phyloP scores from a whole-genome alignment of 2,113 vertebrate species.

The Ameiurus melas region DNA sequence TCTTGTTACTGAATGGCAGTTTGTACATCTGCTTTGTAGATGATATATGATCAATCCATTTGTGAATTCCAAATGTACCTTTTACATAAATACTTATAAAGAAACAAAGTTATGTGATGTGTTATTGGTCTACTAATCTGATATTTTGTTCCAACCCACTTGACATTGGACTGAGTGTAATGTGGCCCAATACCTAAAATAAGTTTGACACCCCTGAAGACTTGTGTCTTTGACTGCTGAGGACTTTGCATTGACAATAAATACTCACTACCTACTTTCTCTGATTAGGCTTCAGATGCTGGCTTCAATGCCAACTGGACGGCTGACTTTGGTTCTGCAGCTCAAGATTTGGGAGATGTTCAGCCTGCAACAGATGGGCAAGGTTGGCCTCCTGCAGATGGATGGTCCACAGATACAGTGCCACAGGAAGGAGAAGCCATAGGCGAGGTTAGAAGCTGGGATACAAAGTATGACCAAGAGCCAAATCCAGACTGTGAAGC shows the following conservation, averaged over 20 bases:
- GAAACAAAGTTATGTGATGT: background rate
- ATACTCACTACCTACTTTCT: constrained; percentile 66
- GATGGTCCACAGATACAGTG: constrained; percentile 53
- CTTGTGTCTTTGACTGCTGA: constrained; percentile 78
- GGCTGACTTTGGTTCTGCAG: constrained; percentile 76
- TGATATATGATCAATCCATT: background rate
- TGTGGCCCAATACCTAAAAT: background rate
- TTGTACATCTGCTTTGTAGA: background rate
- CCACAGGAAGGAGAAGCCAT: constrained; percentile 61
- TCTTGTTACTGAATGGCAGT: background rate
- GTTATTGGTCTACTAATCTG: background rate
- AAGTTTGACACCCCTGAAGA: constrained; percentile 48
- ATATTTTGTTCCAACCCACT: background rate
- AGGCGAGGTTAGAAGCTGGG: constrained; percentile 71
- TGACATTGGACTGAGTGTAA: background rate
- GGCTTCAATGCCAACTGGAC: constrained; percentile 75
- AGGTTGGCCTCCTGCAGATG: constrained; percentile 61
- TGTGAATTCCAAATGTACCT: background rate
- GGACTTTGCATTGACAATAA: constrained; percentile 74
- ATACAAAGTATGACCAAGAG: constrained; percentile 63
- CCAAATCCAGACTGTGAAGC: constrained; percentile 55
- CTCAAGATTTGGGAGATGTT: constrained; percentile 46
- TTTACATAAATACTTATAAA: background rate
- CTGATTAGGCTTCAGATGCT: constrained; percentile 72
- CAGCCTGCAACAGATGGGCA: constrained; percentile 60